Evolutionary conservation across 2,888 invertebrate genomes (phyloP).

Genomic region (Nymphalis polychloros): DNA sequence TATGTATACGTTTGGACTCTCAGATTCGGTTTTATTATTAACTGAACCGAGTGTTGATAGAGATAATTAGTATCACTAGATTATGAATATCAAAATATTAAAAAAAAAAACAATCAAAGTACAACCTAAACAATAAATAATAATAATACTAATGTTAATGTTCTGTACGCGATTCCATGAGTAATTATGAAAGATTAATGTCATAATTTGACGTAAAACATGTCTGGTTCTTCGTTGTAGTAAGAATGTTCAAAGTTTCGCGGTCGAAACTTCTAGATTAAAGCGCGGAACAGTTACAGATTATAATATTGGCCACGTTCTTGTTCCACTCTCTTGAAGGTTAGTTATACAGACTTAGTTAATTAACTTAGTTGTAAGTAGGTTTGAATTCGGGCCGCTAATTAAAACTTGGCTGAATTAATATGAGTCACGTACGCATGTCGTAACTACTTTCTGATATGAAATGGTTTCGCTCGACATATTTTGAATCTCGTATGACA

Average conservation of each 20-base stretch:
- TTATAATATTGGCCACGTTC: conserved; percentile 40
- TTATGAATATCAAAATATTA: too few species aligned
- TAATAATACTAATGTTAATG: too few species aligned
- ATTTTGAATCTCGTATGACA: conserved; percentile 12
- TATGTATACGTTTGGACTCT: too few species aligned
- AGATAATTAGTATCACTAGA: too few species aligned
- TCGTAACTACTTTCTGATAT: conserved; percentile 36
- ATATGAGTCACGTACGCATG: conserved; percentile 52
- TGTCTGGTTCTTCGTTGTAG: conserved; percentile 8
- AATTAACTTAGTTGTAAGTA: conserved; percentile 62
- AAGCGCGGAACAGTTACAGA: conserved; percentile 35
- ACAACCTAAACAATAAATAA: too few species aligned
- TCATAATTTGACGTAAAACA: neutral
- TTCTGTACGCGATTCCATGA: too few species aligned
- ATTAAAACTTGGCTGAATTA: conserved; percentile 56
- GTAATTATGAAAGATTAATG: too few species aligned
- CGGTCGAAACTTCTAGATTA: conserved; percentile 30
- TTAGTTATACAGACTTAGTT: conserved; percentile 47
- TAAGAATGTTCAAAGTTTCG: conserved; percentile 20
- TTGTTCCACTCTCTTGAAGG: conserved; percentile 36
- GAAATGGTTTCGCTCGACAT: conserved; percentile 13
- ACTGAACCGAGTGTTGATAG: too few species aligned
- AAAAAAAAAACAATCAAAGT: too few species aligned
- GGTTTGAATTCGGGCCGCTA: conserved; percentile 54
- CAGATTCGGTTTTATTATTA: too few species aligned